Percentiles rank a stretch among this genome's conserved stretches.
These are phyloP conservation scores for Cherax destructor DNA, from an alignment of 1,140 invertebrate genomes.

Conservation along the genomic window DNA sequence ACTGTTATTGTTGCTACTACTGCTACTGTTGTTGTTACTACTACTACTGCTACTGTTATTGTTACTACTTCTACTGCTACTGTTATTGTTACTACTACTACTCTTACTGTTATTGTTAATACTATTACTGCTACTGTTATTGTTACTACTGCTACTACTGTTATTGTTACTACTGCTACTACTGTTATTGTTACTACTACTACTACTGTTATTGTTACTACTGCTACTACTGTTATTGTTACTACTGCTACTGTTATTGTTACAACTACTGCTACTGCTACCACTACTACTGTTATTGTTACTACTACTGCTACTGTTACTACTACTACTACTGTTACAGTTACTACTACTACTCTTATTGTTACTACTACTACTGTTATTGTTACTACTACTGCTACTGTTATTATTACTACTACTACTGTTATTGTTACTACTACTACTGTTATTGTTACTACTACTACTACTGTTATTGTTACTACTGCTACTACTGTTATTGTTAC, in stretches of 20 bases:
- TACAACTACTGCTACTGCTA: too few species aligned
- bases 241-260: too few species aligned
- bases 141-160: conserved; percentile 10
- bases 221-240: too few species aligned
- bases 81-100: conserved; percentile 10
- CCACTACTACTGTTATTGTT: too few species aligned
- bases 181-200: conserved; percentile 11
- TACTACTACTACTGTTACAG: conserved; percentile 4
- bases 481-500: conserved; percentile 10
- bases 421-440: conserved; percentile 11
- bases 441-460: conserved; percentile 11
- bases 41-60: conserved; percentile 10
- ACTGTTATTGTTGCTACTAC: conserved; percentile 10
- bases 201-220: conserved; percentile 11
- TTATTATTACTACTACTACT: conserved; percentile 11
- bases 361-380: background rate
- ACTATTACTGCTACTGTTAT: too few species aligned
- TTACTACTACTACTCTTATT: too few species aligned
- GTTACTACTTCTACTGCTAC: conserved; percentile 4
- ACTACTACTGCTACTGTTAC: conserved; percentile 10
- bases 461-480: conserved; percentile 11
- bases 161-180: conserved; percentile 11
- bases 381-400: conserved; percentile 3
- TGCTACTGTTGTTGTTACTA: conserved; percentile 5
- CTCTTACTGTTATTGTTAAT: conserved; percentile 4